Base-by-base conservation (phyloP, 1,140 invertebrate genomes). In the Doryteuthis pealeii region DNA sequence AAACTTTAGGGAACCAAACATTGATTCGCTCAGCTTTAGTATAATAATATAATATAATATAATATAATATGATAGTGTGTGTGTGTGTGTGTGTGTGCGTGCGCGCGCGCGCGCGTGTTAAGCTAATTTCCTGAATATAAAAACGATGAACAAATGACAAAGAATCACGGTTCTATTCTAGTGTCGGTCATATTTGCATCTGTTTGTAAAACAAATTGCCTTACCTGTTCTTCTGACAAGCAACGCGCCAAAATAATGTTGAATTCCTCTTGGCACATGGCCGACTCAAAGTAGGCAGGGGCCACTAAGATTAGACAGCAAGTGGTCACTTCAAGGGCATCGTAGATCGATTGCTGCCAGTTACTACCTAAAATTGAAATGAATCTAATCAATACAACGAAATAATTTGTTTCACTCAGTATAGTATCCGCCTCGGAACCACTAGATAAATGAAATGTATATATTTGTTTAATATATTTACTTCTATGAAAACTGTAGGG, bases 341-440 rank as follows among this genome's bases (percentile, higher is more conserved):
- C 66, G 75, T 87, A 87, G 35, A 87, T 72, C 8, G 80, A 78
- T 69, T 86, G 76, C 77, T 85, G 85, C 85, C 86, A 87, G 26
- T 78, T 75, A 71, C 74, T 81, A 5, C 85, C 85, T 86, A 73
- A 65, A 22, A 49, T 67, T n/a, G n/a, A n/a, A n/a, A 65, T 22
- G 5, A 62, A n/a, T n/a, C 18, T 18, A 12, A 5, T 3, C 33
- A 5, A 54, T 31, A 72, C 40, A 54, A 4, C 31, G 22, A 66
- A 12, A 66, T 18, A 28, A 30, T 40, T 14, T 65, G 15, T 26
- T 2, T 49, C 22, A 73, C 31, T 33, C 12, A 66, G 26, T 5
- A 33, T 32, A 65, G 10, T 65, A 6, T 65, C 14, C 18, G 8
- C 31, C 18, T 30, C 28, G 49, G 35, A 54, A n/a, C n/a, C n/a